phyloP scores from a whole-genome alignment of 2,113 vertebrate species.

The Alligator mississippiensis region DNA sequence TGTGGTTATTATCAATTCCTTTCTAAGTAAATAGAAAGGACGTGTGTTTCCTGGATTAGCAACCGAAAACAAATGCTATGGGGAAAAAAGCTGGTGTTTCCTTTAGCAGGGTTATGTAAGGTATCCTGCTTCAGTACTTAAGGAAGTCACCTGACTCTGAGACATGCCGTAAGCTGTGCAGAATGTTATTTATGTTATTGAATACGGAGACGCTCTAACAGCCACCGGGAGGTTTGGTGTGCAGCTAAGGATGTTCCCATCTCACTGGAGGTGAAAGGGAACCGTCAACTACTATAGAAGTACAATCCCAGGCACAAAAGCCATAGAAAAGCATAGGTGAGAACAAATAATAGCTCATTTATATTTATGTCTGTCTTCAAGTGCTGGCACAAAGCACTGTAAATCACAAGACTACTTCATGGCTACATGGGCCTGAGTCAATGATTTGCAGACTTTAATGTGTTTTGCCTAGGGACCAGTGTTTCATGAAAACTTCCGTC shows the following conservation, averaged over 20 bases:
- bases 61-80: conserved; percentile 59
- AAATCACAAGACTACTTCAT: rapidly evolving
- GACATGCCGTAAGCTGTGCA: rapidly evolving
- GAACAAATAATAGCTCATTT: rapidly evolving
- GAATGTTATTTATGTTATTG: background rate
- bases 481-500: background rate
- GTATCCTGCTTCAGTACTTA: background rate
- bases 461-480: rapidly evolving
- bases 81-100: conserved; percentile 33
- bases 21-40: conserved; percentile 65
- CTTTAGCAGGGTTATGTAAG: conserved; percentile 66
- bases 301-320: background rate
- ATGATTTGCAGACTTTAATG: rapidly evolving
- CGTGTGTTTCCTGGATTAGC: conserved; percentile 65
- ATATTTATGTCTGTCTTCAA: rapidly evolving
- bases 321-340: rapidly evolving
- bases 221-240: background rate
- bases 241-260: background rate
- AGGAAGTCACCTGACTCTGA: rapidly evolving
- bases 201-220: background rate
- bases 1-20: conserved; percentile 57
- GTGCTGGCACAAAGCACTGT: rapidly evolving
- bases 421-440: rapidly evolving
- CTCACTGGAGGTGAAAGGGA: background rate
- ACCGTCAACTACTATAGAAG: rapidly evolving